Evolutionary conservation across 2,888 invertebrate genomes (phyloP), one percentile per base, ranked within the genome.

Genomic region (Eristalinus sepulchralis): DNA sequence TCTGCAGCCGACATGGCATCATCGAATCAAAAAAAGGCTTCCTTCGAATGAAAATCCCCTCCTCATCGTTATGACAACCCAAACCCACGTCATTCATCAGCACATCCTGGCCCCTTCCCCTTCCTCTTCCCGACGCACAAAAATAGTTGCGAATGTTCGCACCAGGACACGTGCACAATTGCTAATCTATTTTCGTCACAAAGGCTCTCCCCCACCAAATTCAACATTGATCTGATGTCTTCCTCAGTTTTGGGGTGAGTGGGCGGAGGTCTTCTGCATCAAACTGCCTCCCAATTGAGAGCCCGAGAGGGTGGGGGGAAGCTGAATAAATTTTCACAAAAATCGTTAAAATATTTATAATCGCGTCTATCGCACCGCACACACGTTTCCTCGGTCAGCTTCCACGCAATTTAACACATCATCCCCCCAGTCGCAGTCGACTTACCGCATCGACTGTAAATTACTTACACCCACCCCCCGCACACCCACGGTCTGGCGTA

Each of bases 341-440:
- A 53, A 4, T 59, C 27, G 64, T 47, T 70, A 33, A 72, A 72
- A 72, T 66, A 67, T 80, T 72, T 62, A 72, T 73, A 72, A 72
- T 75, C 24, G 11, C 63, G n/a, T 68, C 66, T 68, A 72, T 81
- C 76, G 4, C 31, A 59, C 17, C 57, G 39, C 57, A 34, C 22
- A 66, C 79, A 71, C 83, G 55, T 73, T 63, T 5, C 6, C 47
- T 5, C 27, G 27, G 17, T 11, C 24, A 57, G 22, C 63, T 73
- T 81, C 55, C 77, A 59, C 39, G 60, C 55, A 78, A 85, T 85
- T 85, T 73, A 81, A 62, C 81, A 73, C 77, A 70, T 85, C 85
- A 68, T 53, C 67, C 64, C 17, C 11, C 8, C 17, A 31, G 13
- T 36, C 39, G n/a, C n/a, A 53, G 66, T 27, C 27, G 27, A 57